Evolutionary conservation across 1,140 invertebrate species (phyloP), one percentile per base, ranked within the genome.

Genomic region (Asbolus verrucosus): DNA sequence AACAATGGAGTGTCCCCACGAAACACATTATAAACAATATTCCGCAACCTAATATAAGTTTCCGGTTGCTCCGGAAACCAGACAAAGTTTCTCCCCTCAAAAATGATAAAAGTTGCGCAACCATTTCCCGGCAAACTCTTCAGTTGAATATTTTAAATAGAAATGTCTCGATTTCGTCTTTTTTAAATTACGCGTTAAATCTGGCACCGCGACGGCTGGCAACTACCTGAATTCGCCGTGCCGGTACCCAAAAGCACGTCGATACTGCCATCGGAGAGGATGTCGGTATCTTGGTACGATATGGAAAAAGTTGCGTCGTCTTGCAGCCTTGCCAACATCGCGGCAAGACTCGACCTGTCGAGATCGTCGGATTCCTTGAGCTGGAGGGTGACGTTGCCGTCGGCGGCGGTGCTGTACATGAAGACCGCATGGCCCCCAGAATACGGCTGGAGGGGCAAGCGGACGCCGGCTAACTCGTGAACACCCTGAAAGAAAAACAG

Each of bases 261-360:
- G 41, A 83, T 83, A 63, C 81, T 82, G 16, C 81, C 81, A 50
- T 82, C 81, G 6, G 81, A 80, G 8, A 82, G 69, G 38, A 83
- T 80, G 46, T 81, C 81, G 1, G 78, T 76, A 67, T 82, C 81
- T 65, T 82, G 81, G 69, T 82, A 82, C 41, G 79, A 81, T 46
- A 84, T 83, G 71, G 81, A 82, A 59, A 84, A 80, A 1, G 82
- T 82, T 11, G 82, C 80, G 54, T 82, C 81, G 67, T 83, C 82
- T 71, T 81, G 80, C 39, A 84, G 73, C 19, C 81, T 76, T 1
- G 83, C 82, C 69, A 84, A 73, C 78, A 81, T 80, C 16, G 79
- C 78, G n/a, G 80, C 80, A 67, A 81, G 67, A 68, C 80, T 79
- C 61, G 75, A 75, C 19, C 80, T 77, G 61, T 82, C 82, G 50